Base-by-base conservation (phyloP, 1,140 invertebrate species). In the Propsilocerus akamusi region DNA sequence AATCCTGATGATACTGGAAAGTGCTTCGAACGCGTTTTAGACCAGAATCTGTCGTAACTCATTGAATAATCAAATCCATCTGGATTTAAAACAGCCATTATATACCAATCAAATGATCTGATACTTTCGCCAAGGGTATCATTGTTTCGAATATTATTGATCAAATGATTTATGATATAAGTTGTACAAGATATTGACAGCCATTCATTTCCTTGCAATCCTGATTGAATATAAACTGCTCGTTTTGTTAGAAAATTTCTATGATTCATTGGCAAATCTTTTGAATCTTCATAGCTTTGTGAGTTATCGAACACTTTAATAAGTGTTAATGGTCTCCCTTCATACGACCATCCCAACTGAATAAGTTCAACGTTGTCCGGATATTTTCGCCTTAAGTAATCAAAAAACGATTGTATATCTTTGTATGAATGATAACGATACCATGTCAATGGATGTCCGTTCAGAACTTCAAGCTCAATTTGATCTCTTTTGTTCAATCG, bases 21-120 rank as follows among this genome's bases (percentile, higher is more conserved):
- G 32, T 72, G 68, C 50, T 68, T 70, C 17, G 78, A 80, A 23
- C 80, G 68, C 5, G 80, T 86, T 67, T 89, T 89, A 47, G 77
- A 71, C 84, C 85, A 89, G n/a, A 87, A 70, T 2, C 81, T 69
- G 59, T 85, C 72, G 59, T 74, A 71, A 59, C 73, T 76, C 58
- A 83, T 80, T 49, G 79, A 79, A 57, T 77, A 85, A 54, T 82
- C 81, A 60, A 87, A 86, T 1, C 85, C 84, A 59, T 89, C 86
- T 0, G 86, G 85, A 69, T 89, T 89, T 14, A 75, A 65, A 8
- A 86, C 72, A 0, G 84, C 83, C 56, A 88, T 65, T 28, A 92
- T 76, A 58, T 79, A 76, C 78, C 84, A 88, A 55, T 86, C 82
- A 22, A 77, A 76, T 24, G 32, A 41, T n/a, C 41, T 32, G n/a